Percentiles rank a stretch among this genome's conserved stretches.
Conservation (phyloP, 2,113 vertebrate genomes). For the Mirounga angustirostris region DNA sequence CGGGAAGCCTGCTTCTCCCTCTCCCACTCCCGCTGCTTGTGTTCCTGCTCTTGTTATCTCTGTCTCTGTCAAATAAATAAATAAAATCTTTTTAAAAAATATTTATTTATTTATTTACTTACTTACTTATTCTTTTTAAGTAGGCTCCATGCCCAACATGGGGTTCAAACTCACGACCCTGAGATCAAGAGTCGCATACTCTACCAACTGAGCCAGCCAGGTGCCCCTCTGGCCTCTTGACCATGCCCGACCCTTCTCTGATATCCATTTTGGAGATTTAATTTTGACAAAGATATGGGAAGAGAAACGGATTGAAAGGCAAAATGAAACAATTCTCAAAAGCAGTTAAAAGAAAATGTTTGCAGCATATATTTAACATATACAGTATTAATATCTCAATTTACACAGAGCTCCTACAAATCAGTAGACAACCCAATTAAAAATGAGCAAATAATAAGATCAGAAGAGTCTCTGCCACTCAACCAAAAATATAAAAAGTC, state of each 20-base stretch:
- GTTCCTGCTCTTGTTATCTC: too few relatives aligned
- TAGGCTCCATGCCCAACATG: not conserved
- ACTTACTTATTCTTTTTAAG: not conserved
- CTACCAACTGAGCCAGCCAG: not conserved
- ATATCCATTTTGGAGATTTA: constrained; percentile 22
- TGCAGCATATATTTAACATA: not conserved
- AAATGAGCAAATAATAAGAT: not conserved
- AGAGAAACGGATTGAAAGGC: not conserved
- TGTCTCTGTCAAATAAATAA: too few relatives aligned
- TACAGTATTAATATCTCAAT: not conserved
- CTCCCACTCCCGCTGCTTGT: too few relatives aligned
- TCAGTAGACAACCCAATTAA: not conserved
- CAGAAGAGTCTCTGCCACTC: not conserved
- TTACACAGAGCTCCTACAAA: not conserved
- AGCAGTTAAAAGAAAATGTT: constrained; percentile 43
- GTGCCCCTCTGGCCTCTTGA: not conserved
- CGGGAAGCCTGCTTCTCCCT: too few relatives aligned
- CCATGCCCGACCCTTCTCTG: not conserved
- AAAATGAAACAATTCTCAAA: not conserved
- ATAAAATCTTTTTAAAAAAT: too few relatives aligned
- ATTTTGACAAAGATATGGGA: not conserved
- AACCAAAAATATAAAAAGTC: constrained; percentile 1
- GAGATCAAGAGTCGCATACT: not conserved
- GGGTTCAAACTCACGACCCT: not conserved
- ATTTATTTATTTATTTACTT: not conserved